phyloP scores from a whole-genome alignment of 2,113 vertebrate species.

The Paraplagusia blochii region DNA sequence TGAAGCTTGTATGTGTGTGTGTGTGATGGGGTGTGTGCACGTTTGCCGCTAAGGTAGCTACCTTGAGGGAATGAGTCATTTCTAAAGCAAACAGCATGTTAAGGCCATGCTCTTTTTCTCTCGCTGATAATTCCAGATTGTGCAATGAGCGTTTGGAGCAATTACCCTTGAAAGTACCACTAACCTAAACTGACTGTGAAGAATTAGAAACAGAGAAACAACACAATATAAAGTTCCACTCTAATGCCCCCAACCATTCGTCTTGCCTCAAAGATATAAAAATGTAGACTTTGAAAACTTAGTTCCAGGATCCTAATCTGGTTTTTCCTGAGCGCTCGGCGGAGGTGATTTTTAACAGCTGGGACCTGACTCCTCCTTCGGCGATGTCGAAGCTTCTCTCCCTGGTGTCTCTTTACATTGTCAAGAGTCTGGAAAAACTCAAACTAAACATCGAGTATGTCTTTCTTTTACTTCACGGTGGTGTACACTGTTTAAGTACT shows the following conservation, averaged over 20 bases:
- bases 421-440: conserved; percentile 35
- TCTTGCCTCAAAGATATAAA: conserved; percentile 50
- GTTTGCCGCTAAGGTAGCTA: conserved; percentile 53
- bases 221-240: conserved; percentile 45
- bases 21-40: too few relatives aligned
- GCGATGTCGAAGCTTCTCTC: conserved; percentile 17
- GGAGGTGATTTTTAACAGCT: conserved; percentile 56
- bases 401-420: conserved; percentile 35
- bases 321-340: conserved; percentile 29
- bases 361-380: conserved; percentile 43
- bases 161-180: conserved; percentile 58
- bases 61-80: conserved; percentile 55
- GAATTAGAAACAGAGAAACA: conserved; percentile 55
- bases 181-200: conserved; percentile 65
- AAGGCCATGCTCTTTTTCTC: conserved; percentile 52
- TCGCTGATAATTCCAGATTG: conserved; percentile 60
- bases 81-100: conserved; percentile 62
- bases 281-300: conserved; percentile 49
- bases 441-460: conserved; percentile 34
- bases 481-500: conserved; percentile 18
- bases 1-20: conserved; percentile 33
- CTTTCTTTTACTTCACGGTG: conserved; percentile 17
- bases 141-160: conserved; percentile 59
- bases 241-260: conserved; percentile 45
- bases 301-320: conserved; percentile 33